Evolutionary conservation across 2,888 invertebrate species (phyloP).

Genomic region (Autographa gamma): DNA sequence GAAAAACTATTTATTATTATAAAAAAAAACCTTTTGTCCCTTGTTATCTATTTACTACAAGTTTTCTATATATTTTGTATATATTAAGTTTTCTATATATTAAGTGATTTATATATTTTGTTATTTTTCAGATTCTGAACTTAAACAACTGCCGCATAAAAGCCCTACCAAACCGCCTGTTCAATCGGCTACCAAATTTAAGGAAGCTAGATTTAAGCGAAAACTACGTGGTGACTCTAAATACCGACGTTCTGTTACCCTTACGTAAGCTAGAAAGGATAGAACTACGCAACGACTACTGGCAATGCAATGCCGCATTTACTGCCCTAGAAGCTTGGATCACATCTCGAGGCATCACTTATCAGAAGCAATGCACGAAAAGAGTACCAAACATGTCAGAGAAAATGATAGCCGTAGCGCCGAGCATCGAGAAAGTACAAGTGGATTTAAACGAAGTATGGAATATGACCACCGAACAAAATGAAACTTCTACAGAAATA

Average conservation of each 20-base stretch:
- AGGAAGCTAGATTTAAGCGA: slow-evolving; percentile 89
- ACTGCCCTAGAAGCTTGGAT: slow-evolving; percentile 82
- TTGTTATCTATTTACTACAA: neutral
- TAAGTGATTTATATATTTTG: too few species aligned
- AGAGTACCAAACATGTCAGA: slow-evolving; percentile 87
- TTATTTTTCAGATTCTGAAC: slow-evolving; percentile 85
- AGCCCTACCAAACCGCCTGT: slow-evolving; percentile 84
- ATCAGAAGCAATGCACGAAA: slow-evolving; percentile 82
- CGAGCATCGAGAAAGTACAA: slow-evolving; percentile 71
- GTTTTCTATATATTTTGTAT: too few species aligned
- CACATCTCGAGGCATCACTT: slow-evolving; percentile 74
- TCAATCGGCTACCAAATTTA: slow-evolving; percentile 88
- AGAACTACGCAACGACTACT: slow-evolving; percentile 88
- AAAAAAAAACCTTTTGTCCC: neutral
- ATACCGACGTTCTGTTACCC: slow-evolving; percentile 81
- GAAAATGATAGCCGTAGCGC: slow-evolving; percentile 86
- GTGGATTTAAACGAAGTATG: slow-evolving; percentile 80
- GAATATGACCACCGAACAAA: slow-evolving; percentile 75
- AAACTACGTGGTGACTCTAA: slow-evolving; percentile 89
- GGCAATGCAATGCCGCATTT: slow-evolving; percentile 87
- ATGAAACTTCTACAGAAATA: slow-evolving; percentile 58
- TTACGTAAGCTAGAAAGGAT: slow-evolving; percentile 85
- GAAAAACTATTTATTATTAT: too few species aligned
- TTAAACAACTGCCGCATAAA: slow-evolving; percentile 89
- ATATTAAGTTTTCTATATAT: too few species aligned